Conservation (phyloP, 2,113 vertebrate genomes). For the Nibea albiflora region DNA sequence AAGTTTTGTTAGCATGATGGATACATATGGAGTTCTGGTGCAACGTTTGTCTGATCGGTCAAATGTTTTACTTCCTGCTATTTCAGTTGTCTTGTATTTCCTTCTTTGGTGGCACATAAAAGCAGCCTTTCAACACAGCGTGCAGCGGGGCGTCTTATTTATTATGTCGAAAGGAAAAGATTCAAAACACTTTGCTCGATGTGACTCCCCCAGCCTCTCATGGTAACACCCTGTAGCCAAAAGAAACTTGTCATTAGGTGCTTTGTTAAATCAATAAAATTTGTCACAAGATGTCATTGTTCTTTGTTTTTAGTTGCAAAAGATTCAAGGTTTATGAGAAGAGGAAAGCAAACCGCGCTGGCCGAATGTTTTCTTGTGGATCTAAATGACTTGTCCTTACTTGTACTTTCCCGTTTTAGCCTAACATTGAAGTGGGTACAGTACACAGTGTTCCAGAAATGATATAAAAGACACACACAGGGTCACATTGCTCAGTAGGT, state of each 20-base stretch:
- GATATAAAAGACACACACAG: no score
- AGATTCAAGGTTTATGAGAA: no score
- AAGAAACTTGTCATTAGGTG: constrained; percentile 39
- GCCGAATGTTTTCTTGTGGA: no score
- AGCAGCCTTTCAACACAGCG: constrained; percentile 27
- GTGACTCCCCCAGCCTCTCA: constrained; percentile 39
- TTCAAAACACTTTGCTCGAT: constrained; percentile 18
- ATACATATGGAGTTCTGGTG: constrained; percentile 3
- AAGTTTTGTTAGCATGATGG: constrained; percentile 42
- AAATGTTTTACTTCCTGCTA: constrained; percentile 15
- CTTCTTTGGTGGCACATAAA: neutral
- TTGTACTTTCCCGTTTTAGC: neutral
- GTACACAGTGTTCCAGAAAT: neutral
- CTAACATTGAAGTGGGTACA: neutral
- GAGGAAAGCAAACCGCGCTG: neutral
- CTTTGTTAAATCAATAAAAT: constrained; percentile 64
- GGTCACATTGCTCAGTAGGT: neutral
- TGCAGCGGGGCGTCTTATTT: constrained; percentile 5
- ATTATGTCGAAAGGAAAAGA: neutral
- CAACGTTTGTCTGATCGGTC: constrained; percentile 20
- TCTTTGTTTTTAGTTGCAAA: neutral
- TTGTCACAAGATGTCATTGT: neutral
- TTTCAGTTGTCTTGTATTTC: constrained; percentile 38
- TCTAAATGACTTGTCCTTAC: neutral
- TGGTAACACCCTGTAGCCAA: constrained; percentile 24